Evolutionary conservation across 2,888 invertebrate species (phyloP).

Genomic region (Mesochorus sp.): DNA sequence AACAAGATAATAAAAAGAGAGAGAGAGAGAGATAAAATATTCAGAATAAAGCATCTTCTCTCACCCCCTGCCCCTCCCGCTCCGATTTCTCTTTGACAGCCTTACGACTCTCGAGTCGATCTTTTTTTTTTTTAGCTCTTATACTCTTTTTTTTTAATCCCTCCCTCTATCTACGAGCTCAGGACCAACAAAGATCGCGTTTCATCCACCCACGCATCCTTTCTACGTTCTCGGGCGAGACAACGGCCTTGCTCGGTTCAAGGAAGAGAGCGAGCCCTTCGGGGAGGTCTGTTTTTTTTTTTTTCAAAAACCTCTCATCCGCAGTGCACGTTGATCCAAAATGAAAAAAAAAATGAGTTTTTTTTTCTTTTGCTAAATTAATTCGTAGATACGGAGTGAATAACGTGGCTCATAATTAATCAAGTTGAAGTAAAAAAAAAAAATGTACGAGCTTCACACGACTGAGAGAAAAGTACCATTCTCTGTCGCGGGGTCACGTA

Average conservation of each 20-base stretch:
- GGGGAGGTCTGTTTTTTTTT: constrained; percentile 22
- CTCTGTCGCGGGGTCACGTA: not conserved
- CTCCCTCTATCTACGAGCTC: not conserved
- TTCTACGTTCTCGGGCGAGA: constrained; percentile 20
- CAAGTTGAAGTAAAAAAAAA: not conserved
- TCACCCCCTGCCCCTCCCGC: not conserved
- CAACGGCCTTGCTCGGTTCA: constrained; percentile 36
- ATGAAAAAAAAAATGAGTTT: too few relatives aligned
- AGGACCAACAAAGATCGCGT: constrained; percentile 18
- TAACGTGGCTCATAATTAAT: not conserved
- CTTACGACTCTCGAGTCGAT: not conserved
- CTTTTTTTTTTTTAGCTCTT: not conserved
- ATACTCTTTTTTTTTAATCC: not conserved
- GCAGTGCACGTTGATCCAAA: too few relatives aligned
- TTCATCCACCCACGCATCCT: constrained; percentile 33
- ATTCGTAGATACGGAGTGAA: not conserved
- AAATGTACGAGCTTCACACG: not conserved
- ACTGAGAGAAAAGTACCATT: not conserved
- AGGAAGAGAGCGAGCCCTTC: constrained; percentile 17
- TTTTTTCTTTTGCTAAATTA: not conserved
- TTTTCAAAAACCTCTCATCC: not conserved
- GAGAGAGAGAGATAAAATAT: constrained; percentile 41
- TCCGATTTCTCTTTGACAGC: constrained; percentile 14
- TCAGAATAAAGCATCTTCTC: constrained; percentile 26
- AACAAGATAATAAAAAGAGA: too few relatives aligned